Percentiles rank a stretch among this genome's conserved stretches.
Evolutionary conservation across 2,888 invertebrate genomes (phyloP).

Genomic region (Xylota segnis): DNA sequence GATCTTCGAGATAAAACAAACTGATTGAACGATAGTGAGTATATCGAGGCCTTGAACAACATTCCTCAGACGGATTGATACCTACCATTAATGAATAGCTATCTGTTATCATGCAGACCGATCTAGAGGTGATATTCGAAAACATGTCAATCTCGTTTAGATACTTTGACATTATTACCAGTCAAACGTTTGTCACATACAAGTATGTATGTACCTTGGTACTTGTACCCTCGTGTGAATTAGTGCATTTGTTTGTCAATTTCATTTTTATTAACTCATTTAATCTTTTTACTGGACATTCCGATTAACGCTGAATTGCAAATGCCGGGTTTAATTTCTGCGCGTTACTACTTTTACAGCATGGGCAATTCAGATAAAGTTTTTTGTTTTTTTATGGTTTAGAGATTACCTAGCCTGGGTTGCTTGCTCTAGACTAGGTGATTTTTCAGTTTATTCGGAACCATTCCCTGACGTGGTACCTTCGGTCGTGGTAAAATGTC

Average conservation of each 20-base stretch:
- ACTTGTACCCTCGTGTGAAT: neutral
- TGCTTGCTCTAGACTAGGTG: neutral
- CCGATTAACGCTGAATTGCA: slow-evolving; percentile 38
- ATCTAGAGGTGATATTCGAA: no score
- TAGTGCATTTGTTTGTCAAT: neutral
- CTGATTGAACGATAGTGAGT: no score
- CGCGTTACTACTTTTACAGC: slow-evolving; percentile 20
- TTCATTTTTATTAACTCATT: neutral
- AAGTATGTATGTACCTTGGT: neutral
- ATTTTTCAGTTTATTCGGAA: slow-evolving; percentile 49
- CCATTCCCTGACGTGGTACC: slow-evolving; percentile 12
- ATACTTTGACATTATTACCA: neutral
- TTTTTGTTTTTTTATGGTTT: slow-evolving; percentile 1
- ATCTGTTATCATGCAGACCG: neutral
- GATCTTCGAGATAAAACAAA: no score
- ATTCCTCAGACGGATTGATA: no score
- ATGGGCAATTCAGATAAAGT: slow-evolving; percentile 36
- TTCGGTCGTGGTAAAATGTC: neutral
- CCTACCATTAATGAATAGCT: neutral
- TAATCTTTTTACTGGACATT: slow-evolving; percentile 28
- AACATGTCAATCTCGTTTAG: neutral
- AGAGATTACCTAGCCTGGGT: slow-evolving; percentile 25
- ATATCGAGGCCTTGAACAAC: no score
- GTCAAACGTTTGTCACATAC: neutral
- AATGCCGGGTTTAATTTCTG: slow-evolving; percentile 7